Conservation (phyloP, 2,797 vertebrate species). For the Erpetoichthys calabaricus region DNA sequence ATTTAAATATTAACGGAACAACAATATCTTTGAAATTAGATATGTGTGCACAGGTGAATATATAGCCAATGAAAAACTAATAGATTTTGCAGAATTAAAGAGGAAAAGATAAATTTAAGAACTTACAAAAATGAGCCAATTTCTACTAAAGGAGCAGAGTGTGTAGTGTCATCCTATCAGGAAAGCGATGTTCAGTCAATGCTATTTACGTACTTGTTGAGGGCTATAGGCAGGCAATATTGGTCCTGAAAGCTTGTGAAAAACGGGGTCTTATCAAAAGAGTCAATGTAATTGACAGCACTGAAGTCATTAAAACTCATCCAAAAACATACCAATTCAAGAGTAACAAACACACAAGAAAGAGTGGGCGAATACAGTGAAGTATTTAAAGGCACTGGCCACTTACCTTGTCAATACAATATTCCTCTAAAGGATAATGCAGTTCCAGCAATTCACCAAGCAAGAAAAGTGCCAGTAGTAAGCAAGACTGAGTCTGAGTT, state of each 20-base stretch:
- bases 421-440: slow-evolving; percentile 9
- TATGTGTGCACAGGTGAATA: no score
- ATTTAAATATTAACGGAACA: no score
- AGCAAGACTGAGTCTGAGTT: not conserved
- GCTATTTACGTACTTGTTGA: not conserved
- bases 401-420: slow-evolving; percentile 5
- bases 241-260: slow-evolving; percentile 2
- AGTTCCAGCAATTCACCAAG: slow-evolving; percentile 7
- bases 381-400: slow-evolving; percentile 6
- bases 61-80: no score
- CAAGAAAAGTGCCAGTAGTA: slow-evolving; percentile 12
- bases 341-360: not conserved
- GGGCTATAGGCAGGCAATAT: slow-evolving; percentile 4
- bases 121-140: slow-evolving; percentile 5
- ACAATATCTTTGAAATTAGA: no score
- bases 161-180: slow-evolving; percentile 6
- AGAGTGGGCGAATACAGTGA: slow-evolving; percentile 4
- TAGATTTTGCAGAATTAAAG: no score
- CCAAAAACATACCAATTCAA: not conserved
- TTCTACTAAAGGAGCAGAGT: not conserved
- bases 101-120: slow-evolving; percentile 11
- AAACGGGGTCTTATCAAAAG: slow-evolving; percentile 2
- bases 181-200: not conserved
- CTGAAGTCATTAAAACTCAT: not conserved
- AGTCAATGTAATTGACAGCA: slow-evolving; percentile 10